A percentile compares a stretch with the other conserved stretches of the same genome.
Conservation (phyloP, 2,888 invertebrate species). For the Eupithecia insigniata region DNA sequence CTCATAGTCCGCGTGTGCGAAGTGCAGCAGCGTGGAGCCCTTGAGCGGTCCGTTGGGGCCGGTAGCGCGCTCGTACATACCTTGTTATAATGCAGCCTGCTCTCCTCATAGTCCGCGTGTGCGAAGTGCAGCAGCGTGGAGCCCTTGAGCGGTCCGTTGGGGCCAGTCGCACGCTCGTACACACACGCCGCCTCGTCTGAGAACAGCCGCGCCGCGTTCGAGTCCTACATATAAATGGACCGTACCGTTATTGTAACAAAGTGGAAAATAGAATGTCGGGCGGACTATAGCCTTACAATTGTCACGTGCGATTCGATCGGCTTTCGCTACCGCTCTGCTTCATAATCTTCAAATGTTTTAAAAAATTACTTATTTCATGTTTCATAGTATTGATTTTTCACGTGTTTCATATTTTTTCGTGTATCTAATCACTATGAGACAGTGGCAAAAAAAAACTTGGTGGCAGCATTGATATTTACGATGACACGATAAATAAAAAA, state of each 20-base stretch:
- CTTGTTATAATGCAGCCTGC: slow-evolving; percentile 97
- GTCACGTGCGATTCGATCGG: too few species aligned
- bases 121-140: slow-evolving; percentile 98
- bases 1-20: slow-evolving; percentile 99
- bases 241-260: too few species aligned
- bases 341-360: too few species aligned
- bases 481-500: too few species aligned
- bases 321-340: too few species aligned
- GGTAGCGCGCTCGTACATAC: slow-evolving; percentile 97
- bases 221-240: slow-evolving; percentile 87
- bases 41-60: slow-evolving; percentile 88
- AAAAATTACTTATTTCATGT: too few species aligned
- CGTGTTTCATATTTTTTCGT: too few species aligned
- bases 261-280: not conserved
- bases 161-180: slow-evolving; percentile 94
- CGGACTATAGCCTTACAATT: not conserved
- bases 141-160: slow-evolving; percentile 90
- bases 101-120: slow-evolving; percentile 99
- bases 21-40: slow-evolving; percentile 96
- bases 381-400: too few species aligned
- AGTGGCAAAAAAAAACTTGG: not conserved
- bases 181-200: slow-evolving; percentile 97
- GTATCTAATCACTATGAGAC: not conserved
- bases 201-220: slow-evolving; percentile 95
- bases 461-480: too few species aligned